Base-by-base conservation (phyloP, 35 echinoderm and acorn worm genomes). In the Hemicentrotus pulcherrimus region DNA sequence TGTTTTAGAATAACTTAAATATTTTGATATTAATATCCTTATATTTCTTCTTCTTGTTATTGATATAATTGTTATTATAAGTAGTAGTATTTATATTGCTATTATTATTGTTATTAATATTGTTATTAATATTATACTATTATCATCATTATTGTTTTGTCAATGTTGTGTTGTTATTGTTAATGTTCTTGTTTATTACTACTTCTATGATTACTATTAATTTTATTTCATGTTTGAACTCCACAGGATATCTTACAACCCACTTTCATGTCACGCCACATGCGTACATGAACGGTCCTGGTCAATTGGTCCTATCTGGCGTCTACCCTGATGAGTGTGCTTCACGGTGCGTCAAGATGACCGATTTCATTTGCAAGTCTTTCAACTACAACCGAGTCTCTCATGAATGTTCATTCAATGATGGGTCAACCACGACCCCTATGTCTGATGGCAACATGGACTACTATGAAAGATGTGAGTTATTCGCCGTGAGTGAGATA, bases 291-390 rank as follows among this genome's bases (percentile, higher is more conserved):
- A 87, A 95, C 22, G 97, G 96, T 18, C 91, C 70, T 14, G 96
- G 96, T 30, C 96, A 91, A 7, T 59, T 96, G n/a, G 86, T 94
- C 14, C 58, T 97, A 11, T 96, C 94, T 1, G 88, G 96, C 55
- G 86, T 97, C 91, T 99, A 91, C 91, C 95, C 97, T 31, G 98
- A 99, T 55, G 97, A 99, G 28, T 99, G 98, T 86, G 98, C 98
- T 4, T 60, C 85, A 28, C 92, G 94, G 48, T 99, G 98, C 48
- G 94, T 99, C 18, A 91, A 95, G 78, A 88, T 96, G 87, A 99
- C 97, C 1, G 91, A 47, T 14, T 97, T 98, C 94, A 92, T 47
- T 31, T 99, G 98, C 35, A 33, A 92, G 24, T 97, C 98, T 4
- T 99, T 99, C 95, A 93, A 99, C 59, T 99, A 99, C 70, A 92